Base-by-base conservation (phyloP, 1,140 invertebrate species). In the Scaptodrosophila lebanonensis region DNA sequence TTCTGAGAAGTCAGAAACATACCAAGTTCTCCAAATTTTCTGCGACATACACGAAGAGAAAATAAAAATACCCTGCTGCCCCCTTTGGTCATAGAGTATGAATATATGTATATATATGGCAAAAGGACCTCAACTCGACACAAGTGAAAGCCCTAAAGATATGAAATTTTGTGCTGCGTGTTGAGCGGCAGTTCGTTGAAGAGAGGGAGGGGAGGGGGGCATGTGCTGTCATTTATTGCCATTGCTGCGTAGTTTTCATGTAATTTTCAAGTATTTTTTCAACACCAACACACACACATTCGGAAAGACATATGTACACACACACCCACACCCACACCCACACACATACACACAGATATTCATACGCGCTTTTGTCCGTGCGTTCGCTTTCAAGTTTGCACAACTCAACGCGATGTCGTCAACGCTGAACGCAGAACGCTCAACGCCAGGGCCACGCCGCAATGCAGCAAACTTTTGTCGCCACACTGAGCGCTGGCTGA, bases 241-340 rank as follows among this genome's bases (percentile, higher is more conserved):
- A 65, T 68, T 56, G 63, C 66, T 63, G 63, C 64, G 66, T 66
- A 69, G 58, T 58, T 69, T 58, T 66, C 63, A 66, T 69, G 66
- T 66, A 69, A 69, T 69, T 66, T 66, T 66, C 66, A 62, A 66
- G 66, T 69, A 62, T 69, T 69, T 57, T 63, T 69, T 63, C 62
- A 57, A 57, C 57, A 63, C 45, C 56, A n/a, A n/a, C 30, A 17
- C n/a, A 29, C 7, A 36, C 2, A 9, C 15, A n/a, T 1, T 7
- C 6, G n/a, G 25, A 63, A 57, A 33, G 35, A 25, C 16, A 36
- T 45, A 33, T 15, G 12, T 50, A 45, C 33, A 25, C 49, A 33
- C 13, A 17, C 8, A 22, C 2, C 29, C 36, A n/a, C 36, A n/a
- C 9, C n/a, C 16, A 30, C 30, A 59, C 56, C 45, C 47, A 51